A percentile compares a stretch with the other conserved stretches of the same genome.
These are phyloP conservation scores for Crossocerus cetratus DNA, from an alignment of 2,888 invertebrate species.

Conservation along the genomic window DNA sequence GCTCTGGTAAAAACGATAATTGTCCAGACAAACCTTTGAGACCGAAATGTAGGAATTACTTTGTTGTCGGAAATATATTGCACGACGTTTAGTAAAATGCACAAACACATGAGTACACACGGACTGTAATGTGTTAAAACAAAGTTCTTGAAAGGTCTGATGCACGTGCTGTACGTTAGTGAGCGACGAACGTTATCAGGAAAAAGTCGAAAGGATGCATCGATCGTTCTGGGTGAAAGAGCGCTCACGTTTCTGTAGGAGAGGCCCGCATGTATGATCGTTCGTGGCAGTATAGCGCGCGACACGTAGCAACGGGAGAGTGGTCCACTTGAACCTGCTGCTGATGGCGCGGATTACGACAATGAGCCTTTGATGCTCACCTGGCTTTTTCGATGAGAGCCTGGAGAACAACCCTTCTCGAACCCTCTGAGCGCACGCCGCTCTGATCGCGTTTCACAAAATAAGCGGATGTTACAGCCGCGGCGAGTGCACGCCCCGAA, in stretches of 20 bases:
- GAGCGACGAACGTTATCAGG: too few species aligned
- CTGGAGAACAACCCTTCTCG: constrained; percentile 6
- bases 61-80: too few species aligned
- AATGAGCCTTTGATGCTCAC: constrained; percentile 72
- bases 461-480: constrained; percentile 1
- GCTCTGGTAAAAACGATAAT: too few species aligned
- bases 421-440: background rate
- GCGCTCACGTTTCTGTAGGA: background rate
- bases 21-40: too few species aligned
- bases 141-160: too few species aligned
- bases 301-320: constrained; percentile 56
- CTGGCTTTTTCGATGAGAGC: constrained; percentile 66
- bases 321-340: constrained; percentile 65
- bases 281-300: constrained; percentile 34
- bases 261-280: constrained; percentile 30
- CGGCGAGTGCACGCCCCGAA: background rate
- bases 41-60: too few species aligned
- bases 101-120: too few species aligned
- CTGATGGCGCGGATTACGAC: constrained; percentile 72
- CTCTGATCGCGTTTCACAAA: constrained; percentile 9
- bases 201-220: background rate
- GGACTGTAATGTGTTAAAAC: too few species aligned
- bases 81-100: too few species aligned
- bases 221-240: background rate
- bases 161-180: too few species aligned